Evolutionary conservation across 2,113 vertebrate genomes (phyloP).

Genomic region (Meriones unguiculatus): DNA sequence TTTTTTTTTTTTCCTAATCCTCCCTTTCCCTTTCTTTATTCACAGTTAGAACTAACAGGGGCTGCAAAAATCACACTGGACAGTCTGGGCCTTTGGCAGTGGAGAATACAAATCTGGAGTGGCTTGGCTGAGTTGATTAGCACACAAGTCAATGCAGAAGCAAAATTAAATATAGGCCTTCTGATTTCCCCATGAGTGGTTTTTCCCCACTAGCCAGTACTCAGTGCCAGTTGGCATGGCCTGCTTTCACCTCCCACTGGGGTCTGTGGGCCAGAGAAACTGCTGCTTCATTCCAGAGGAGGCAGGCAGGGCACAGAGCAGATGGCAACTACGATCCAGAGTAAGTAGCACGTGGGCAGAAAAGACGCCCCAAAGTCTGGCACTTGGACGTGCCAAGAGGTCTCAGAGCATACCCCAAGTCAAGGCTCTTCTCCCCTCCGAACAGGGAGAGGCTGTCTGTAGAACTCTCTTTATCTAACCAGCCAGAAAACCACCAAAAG

Average conservation of each 20-base stretch:
- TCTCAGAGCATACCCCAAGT: neutral
- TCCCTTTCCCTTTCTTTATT: neutral
- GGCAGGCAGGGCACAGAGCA: neutral
- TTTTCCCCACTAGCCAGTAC: neutral
- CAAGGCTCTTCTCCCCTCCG: neutral
- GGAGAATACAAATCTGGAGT: neutral
- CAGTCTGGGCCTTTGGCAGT: neutral
- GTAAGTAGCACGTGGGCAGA: neutral
- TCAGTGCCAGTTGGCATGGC: neutral
- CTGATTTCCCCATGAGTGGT: slow-evolving; percentile 7
- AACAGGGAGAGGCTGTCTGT: neutral
- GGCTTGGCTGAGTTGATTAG: neutral
- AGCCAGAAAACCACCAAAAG: neutral
- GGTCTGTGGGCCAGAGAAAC: neutral
- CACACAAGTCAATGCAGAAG: neutral
- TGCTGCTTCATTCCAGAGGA: neutral
- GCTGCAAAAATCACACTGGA: neutral
- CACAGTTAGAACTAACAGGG: neutral
- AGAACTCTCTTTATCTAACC: neutral
- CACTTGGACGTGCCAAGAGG: neutral
- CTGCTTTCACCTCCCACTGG: neutral
- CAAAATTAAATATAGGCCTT: neutral
- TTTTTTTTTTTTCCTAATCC: neutral
- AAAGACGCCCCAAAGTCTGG: neutral
- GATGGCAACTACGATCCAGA: neutral